Conservation (phyloP, 2,797 vertebrate genomes). For the Gymnocypris eckloni region DNA sequence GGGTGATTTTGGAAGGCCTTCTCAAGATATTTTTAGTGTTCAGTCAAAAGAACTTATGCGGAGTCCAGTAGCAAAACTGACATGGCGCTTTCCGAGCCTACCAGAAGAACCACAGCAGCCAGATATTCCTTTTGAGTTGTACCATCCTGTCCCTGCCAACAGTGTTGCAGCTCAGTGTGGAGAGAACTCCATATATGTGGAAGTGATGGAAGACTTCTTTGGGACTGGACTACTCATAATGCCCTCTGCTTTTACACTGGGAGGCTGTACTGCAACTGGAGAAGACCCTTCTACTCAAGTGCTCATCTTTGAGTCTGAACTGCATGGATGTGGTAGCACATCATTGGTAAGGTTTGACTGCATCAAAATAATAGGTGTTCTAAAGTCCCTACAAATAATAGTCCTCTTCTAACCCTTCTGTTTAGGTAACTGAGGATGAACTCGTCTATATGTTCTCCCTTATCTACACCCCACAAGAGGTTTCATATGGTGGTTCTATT, state of each 20-base stretch:
- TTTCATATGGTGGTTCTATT: slow-evolving; percentile 61
- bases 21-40: not conserved
- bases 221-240: slow-evolving; percentile 69
- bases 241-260: slow-evolving; percentile 67
- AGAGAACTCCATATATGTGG: slow-evolving; percentile 61
- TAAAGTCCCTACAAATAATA: not conserved
- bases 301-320: slow-evolving; percentile 61
- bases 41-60: slow-evolving; percentile 16
- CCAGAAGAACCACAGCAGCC: not conserved
- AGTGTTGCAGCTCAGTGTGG: slow-evolving; percentile 67
- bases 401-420: not conserved
- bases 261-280: slow-evolving; percentile 63
- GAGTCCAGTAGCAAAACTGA: not conserved
- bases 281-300: not conserved
- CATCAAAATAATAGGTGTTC: not conserved
- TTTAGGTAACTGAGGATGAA: slow-evolving; percentile 66
- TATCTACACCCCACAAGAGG: slow-evolving; percentile 60
- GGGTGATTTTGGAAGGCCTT: not conserved
- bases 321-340: slow-evolving; percentile 68
- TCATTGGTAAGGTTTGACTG: not conserved
- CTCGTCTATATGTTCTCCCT: slow-evolving; percentile 71
- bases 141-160: slow-evolving; percentile 37
- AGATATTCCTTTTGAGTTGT: not conserved
- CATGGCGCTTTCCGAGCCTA: slow-evolving; percentile 7
- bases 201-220: slow-evolving; percentile 72